These are phyloP conservation scores for Archilochus colubris DNA, from an alignment of 2,113 vertebrate species.

Conservation along the genomic window DNA sequence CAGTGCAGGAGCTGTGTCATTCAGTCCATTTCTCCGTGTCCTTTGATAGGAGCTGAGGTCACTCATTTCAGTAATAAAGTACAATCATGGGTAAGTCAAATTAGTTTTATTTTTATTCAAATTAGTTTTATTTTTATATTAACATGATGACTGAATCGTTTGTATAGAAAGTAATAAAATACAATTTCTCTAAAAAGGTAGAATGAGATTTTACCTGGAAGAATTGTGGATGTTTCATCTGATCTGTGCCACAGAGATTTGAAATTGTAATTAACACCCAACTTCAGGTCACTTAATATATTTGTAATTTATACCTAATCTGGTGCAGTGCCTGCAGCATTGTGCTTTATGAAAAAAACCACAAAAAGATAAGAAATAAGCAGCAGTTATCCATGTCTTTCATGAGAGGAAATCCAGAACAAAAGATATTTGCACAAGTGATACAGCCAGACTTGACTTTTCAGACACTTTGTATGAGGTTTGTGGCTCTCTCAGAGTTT, in stretches of 20 bases:
- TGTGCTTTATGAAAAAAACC: not conserved
- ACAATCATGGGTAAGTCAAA: constrained; percentile 63
- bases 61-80: constrained; percentile 22
- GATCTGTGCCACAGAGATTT: not conserved
- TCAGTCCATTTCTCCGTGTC: constrained; percentile 39
- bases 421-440: constrained; percentile 6
- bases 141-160: not conserved
- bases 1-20: constrained; percentile 74
- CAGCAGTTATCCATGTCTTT: not conserved
- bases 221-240: not conserved
- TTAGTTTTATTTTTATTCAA: not conserved
- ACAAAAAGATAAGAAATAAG: not conserved
- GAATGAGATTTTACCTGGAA: not conserved
- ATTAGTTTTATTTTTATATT: not conserved
- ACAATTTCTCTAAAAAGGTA: not conserved
- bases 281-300: not conserved
- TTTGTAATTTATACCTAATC: not conserved
- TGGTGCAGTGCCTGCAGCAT: not conserved
- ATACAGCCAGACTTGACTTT: not conserved
- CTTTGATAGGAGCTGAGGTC: constrained; percentile 65
- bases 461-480: not conserved
- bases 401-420: not conserved
- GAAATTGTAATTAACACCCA: not conserved
- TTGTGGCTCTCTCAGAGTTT: constrained; percentile 23
- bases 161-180: not conserved